Evolutionary conservation across 2,113 vertebrate species (phyloP).

Genomic region (Microcebus griseorufus): DNA sequence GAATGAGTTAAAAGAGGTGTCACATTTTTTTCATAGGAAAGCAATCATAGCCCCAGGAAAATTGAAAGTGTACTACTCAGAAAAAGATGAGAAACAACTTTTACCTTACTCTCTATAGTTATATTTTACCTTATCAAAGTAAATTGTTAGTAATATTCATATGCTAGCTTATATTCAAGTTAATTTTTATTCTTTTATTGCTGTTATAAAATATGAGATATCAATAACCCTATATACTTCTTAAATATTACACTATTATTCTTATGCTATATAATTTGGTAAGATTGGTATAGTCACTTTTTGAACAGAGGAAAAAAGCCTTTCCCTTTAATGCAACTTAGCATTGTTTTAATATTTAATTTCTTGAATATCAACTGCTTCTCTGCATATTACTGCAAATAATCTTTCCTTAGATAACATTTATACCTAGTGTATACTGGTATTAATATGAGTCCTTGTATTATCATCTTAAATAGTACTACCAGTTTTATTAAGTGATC

Average conservation of each 20-base stretch:
- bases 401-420: not conserved
- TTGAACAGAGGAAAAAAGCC: not conserved
- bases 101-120: not conserved
- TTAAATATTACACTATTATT: not conserved
- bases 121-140: not conserved
- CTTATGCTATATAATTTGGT: not conserved
- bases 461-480: conserved; percentile 23
- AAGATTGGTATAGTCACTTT: not conserved
- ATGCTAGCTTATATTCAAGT: not conserved
- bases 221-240: not conserved
- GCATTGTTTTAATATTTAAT: not conserved
- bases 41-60: not conserved
- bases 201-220: not conserved
- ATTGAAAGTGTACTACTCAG: not conserved
- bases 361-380: not conserved
- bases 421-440: not conserved
- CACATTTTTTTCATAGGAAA: not conserved
- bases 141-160: not conserved
- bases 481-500: conserved; percentile 51
- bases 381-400: not conserved
- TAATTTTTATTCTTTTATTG: not conserved
- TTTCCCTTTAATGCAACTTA: not conserved
- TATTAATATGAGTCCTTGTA: not conserved
- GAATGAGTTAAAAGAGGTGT: not conserved
- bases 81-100: not conserved